Evolutionary conservation across 2,888 invertebrate genomes (phyloP).

Genomic region (Pyrochroa serraticornis): DNA sequence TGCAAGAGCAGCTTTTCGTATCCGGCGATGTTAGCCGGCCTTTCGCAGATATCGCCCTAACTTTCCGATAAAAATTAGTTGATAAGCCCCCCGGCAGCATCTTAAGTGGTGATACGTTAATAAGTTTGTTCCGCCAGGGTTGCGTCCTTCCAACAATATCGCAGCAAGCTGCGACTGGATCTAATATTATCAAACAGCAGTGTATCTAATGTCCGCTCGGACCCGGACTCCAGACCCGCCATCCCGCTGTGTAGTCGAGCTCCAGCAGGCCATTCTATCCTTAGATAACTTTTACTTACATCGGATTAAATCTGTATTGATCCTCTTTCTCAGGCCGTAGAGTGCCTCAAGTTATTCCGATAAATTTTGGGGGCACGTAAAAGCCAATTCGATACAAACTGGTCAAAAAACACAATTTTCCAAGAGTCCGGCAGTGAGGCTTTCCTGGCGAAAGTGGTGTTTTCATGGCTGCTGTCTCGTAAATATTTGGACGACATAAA

Average conservation of each 20-base stretch:
- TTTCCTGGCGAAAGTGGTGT: background rate
- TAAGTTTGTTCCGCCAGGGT: slow-evolving; percentile 18
- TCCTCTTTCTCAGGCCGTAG: slow-evolving; percentile 33
- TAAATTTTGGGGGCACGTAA: slow-evolving; percentile 19
- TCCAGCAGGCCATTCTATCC: slow-evolving; percentile 34
- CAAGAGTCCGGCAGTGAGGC: background rate
- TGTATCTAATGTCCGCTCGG: slow-evolving; percentile 32
- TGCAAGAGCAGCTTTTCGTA: too few species aligned
- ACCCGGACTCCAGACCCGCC: slow-evolving; percentile 21
- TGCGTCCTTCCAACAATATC: slow-evolving; percentile 24
- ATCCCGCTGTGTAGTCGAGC: slow-evolving; percentile 28
- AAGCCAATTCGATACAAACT: background rate
- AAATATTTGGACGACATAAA: slow-evolving; percentile 9
- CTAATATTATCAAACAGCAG: slow-evolving; percentile 36
- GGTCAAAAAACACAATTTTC: slow-evolving; percentile 1
- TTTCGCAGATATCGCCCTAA: too few species aligned
- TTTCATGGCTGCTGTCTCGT: background rate
- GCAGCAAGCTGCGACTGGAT: slow-evolving; percentile 33
- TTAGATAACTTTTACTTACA: slow-evolving; percentile 40
- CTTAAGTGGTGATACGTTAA: slow-evolving; percentile 7
- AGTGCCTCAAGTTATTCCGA: slow-evolving; percentile 32
- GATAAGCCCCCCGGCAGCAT: too few species aligned
- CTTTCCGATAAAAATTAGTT: too few species aligned
- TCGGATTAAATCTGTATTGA: slow-evolving; percentile 42
- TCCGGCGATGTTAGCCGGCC: too few species aligned